Evolutionary conservation across 2,113 vertebrate genomes (phyloP).

Genomic region (Tupaia chinensis): DNA sequence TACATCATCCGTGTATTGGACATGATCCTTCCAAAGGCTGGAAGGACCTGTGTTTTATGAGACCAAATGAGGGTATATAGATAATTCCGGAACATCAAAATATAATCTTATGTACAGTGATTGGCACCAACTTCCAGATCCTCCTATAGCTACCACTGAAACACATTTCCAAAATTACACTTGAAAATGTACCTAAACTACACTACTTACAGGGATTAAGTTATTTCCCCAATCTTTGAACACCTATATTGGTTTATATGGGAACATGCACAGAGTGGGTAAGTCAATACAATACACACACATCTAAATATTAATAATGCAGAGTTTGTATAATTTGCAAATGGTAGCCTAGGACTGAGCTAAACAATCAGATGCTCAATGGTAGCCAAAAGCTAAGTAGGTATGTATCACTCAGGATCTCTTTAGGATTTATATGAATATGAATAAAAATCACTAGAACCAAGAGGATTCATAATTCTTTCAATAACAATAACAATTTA

Average conservation of each 20-base stretch:
- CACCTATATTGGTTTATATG: neutral
- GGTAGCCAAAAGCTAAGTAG: neutral
- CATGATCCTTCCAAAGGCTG: neutral
- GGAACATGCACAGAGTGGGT: neutral
- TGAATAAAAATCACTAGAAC: slow-evolving; percentile 40
- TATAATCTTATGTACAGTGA: neutral
- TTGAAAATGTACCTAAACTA: slow-evolving; percentile 61
- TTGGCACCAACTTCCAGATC: neutral
- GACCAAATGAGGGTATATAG: neutral
- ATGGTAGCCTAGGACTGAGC: neutral
- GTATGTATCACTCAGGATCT: neutral
- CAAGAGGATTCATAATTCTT: slow-evolving; percentile 38
- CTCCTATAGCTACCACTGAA: slow-evolving; percentile 34
- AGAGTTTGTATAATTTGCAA: neutral
- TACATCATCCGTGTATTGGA: neutral
- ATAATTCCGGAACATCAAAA: neutral
- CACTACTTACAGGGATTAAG: slow-evolving; percentile 28
- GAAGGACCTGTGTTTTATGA: neutral
- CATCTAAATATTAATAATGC: too few species aligned
- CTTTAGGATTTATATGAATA: slow-evolving; percentile 20
- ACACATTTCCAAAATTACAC: slow-evolving; percentile 51
- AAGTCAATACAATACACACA: neutral
- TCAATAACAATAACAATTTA: slow-evolving; percentile 19
- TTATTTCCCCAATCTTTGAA: neutral
- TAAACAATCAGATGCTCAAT: slow-evolving; percentile 56